phyloP scores from a whole-genome alignment of 2,888 invertebrate genomes.

The Agriopis marginaria region DNA sequence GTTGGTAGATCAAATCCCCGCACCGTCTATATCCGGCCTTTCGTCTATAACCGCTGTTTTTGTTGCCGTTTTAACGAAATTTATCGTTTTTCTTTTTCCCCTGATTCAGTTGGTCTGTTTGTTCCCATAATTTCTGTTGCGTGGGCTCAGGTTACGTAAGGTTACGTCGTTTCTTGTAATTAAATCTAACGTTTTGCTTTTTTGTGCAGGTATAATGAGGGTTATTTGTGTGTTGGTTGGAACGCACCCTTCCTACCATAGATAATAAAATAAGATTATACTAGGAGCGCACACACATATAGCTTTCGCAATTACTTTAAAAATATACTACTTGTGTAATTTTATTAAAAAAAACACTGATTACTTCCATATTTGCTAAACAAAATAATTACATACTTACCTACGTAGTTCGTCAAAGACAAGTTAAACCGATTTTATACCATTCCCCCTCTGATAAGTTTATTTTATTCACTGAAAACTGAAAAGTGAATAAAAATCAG shows the following conservation, averaged over 20 bases:
- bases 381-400: no score
- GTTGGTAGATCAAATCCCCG: conserved; percentile 17
- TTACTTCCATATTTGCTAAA: no score
- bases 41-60: conserved; percentile 63
- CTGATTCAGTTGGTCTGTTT: conserved; percentile 57
- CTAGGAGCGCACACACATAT: no score
- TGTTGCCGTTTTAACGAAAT: conserved; percentile 75
- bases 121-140: conserved; percentile 57
- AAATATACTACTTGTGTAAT: no score
- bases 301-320: no score
- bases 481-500: no score
- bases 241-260: neutral
- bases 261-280: no score
- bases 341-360: no score
- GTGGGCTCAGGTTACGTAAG: conserved; percentile 45
- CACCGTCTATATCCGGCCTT: conserved; percentile 55
- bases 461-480: no score
- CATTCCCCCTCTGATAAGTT: no score
- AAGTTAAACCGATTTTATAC: no score
- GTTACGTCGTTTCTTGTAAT: conserved; percentile 47
- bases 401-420: no score
- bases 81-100: conserved; percentile 76
- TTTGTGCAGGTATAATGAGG: conserved; percentile 53
- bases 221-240: neutral
- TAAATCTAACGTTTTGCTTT: conserved; percentile 61